Base-by-base conservation (phyloP, 30 jellyfish, hydroid and myxozoan species). In the Turritopsis dohrnii region DNA sequence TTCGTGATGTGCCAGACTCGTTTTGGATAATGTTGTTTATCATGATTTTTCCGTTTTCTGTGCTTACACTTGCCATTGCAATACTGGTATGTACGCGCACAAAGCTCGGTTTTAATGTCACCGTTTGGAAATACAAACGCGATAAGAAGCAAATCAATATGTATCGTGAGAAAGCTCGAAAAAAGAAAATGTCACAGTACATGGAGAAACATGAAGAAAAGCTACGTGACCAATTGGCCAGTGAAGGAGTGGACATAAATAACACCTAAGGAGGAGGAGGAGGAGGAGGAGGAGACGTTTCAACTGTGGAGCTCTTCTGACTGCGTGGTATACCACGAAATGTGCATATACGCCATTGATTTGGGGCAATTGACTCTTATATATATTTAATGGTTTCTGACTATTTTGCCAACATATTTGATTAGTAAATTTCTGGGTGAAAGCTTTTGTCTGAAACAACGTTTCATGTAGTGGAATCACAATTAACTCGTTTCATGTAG, bases 191-290 rank as follows among this genome's bases (percentile, higher is more conserved):
- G 77, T 69, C 77, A 69, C 77, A 69, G 19, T 27, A 1, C 0
- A 69, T 69, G 28, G 77, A 69, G 30, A 27, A 69, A 69, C 77
- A 69, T 0, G 77, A 69, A 69, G 77, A 69, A 69, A 16, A 1
- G 19, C 31, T 69, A 69, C 28, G 77, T 23, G 22, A 69, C 28
- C 16, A 1, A 69, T 69, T 69, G 8, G 30, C 28, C 28, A 27
- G 0, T 69, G 77, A 69, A 69, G 77, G 77, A n/a, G 9, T n/a
- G 31, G 77, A 69, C 77, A 69, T 69, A 41, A 41, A 41, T 41
- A 13, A 41, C 5, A 41, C 60, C 60, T 41, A 41, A 41, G 60
- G 60, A 3, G 60, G 60, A 41, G 60, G n/a, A n/a, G n/a, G n/a
- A n/a, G n/a, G n/a, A n/a, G n/a, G n/a, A n/a, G n/a, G n/a, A n/a